These are phyloP conservation scores for Trichacis sp. DNA, from an alignment of 2,888 invertebrate species.

Conservation along the genomic window DNA sequence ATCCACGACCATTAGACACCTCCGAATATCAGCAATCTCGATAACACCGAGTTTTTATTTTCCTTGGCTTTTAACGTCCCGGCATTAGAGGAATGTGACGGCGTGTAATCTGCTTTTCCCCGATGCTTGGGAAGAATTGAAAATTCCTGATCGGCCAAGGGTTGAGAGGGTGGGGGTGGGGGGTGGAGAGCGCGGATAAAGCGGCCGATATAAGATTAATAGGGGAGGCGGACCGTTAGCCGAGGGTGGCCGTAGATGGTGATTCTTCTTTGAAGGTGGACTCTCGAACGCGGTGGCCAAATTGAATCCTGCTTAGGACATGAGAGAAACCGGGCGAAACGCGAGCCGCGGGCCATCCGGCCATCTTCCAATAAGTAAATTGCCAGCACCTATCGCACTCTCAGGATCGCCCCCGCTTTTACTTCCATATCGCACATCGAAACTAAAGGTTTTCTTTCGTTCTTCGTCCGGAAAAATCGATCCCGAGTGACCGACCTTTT, in stretches of 20 bases:
- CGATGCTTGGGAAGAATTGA: slow-evolving; percentile 57
- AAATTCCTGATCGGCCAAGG: slow-evolving; percentile 61
- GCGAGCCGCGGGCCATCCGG: slow-evolving; percentile 47
- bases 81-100: slow-evolving; percentile 36
- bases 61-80: slow-evolving; percentile 14
- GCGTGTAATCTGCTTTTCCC: slow-evolving; percentile 44
- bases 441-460: no score
- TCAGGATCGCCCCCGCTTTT: background rate
- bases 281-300: slow-evolving; percentile 63
- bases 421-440: no score
- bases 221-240: slow-evolving; percentile 59
- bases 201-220: slow-evolving; percentile 69
- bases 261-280: slow-evolving; percentile 68
- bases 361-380: slow-evolving; percentile 63
- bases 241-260: slow-evolving; percentile 59
- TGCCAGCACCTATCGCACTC: slow-evolving; percentile 47
- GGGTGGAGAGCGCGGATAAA: slow-evolving; percentile 61
- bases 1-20: no score
- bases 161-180: slow-evolving; percentile 48
- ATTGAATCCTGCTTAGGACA: slow-evolving; percentile 69
- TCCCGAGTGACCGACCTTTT: no score
- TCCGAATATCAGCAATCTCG: no score
- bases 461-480: no score
- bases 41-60: background rate
- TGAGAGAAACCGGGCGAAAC: slow-evolving; percentile 48